Conservation (phyloP, 2,888 invertebrate genomes). For the Parascotia fuliginaria region DNA sequence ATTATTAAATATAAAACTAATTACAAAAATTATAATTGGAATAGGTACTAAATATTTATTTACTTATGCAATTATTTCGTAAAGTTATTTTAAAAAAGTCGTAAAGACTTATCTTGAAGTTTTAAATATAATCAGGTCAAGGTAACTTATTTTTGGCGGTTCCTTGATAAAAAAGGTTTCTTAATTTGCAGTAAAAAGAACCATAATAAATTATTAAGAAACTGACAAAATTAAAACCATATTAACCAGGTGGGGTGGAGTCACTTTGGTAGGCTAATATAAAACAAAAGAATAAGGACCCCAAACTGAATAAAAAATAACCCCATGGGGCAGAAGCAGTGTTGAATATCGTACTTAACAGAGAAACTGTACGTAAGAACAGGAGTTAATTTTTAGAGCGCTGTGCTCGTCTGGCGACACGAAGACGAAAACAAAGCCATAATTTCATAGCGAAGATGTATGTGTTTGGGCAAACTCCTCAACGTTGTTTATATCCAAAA, state of each 20-base stretch:
- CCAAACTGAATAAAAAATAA: slow-evolving; percentile 18
- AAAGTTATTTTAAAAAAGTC: slow-evolving; percentile 37
- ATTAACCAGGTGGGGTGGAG: too few relatives aligned
- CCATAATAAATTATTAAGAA: slow-evolving; percentile 11
- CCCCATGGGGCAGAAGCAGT: slow-evolving; percentile 15
- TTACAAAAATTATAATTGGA: too few relatives aligned
- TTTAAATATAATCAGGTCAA: slow-evolving; percentile 17
- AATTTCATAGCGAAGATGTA: slow-evolving; percentile 55
- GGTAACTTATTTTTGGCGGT: too few relatives aligned
- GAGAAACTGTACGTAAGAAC: slow-evolving; percentile 21
- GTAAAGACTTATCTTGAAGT: slow-evolving; percentile 28
- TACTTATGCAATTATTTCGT: slow-evolving; percentile 45
- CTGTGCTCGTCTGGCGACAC: slow-evolving; percentile 37
- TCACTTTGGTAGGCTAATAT: too few relatives aligned
- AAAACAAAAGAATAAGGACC: slow-evolving; percentile 6
- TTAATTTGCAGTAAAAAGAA: not conserved
- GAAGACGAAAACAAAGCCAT: slow-evolving; percentile 67
- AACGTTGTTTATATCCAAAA: slow-evolving; percentile 52
- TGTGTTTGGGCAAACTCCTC: slow-evolving; percentile 47
- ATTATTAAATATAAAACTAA: too few relatives aligned
- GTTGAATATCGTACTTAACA: slow-evolving; percentile 8
- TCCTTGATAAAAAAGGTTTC: not conserved
- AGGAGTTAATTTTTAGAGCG: slow-evolving; percentile 35
- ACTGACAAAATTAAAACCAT: slow-evolving; percentile 10
- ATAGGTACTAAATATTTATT: too few relatives aligned